phyloP scores from a whole-genome alignment of 2,888 invertebrate species.

The Pycnomerus fuliginosus region DNA sequence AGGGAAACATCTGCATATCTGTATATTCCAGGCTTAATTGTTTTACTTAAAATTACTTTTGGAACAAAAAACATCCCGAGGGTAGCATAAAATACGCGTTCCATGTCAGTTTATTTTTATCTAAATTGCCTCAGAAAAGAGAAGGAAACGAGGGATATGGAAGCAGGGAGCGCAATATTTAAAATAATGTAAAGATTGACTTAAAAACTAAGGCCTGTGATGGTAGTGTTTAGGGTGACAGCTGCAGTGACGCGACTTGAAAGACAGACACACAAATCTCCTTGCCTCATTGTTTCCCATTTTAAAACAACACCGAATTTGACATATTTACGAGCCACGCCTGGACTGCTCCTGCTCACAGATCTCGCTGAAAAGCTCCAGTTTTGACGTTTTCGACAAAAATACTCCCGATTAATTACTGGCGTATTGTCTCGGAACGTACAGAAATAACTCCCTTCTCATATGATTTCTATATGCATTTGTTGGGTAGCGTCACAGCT shows the following conservation, averaged over 20 bases:
- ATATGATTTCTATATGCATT: no score
- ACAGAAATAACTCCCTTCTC: no score
- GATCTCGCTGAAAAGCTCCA: no score
- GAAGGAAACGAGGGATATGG: conserved; percentile 15
- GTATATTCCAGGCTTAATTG: conserved; percentile 28
- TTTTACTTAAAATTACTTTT: conserved; percentile 43
- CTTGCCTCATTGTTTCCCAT: conserved; percentile 52
- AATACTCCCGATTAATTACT: no score
- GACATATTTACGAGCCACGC: conserved; percentile 52
- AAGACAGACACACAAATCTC: conserved; percentile 52
- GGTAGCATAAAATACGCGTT: conserved; percentile 41
- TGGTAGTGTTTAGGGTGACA: conserved; percentile 45
- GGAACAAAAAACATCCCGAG: conserved; percentile 37
- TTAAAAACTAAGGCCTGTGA: conserved; percentile 40
- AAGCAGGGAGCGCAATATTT: conserved; percentile 30
- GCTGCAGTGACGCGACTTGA: conserved; percentile 47
- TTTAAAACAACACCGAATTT: conserved; percentile 53
- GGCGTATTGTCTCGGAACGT: no score
- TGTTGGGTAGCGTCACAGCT: no score
- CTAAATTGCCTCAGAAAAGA: conserved; percentile 37
- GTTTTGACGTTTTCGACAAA: no score
- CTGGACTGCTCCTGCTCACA: conserved; percentile 41
- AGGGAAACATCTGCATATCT: conserved; percentile 21
- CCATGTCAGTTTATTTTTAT: conserved; percentile 44
- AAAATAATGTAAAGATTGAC: conserved; percentile 42